Conservation (phyloP, 2,888 invertebrate species). For the Diarsia rubi region DNA sequence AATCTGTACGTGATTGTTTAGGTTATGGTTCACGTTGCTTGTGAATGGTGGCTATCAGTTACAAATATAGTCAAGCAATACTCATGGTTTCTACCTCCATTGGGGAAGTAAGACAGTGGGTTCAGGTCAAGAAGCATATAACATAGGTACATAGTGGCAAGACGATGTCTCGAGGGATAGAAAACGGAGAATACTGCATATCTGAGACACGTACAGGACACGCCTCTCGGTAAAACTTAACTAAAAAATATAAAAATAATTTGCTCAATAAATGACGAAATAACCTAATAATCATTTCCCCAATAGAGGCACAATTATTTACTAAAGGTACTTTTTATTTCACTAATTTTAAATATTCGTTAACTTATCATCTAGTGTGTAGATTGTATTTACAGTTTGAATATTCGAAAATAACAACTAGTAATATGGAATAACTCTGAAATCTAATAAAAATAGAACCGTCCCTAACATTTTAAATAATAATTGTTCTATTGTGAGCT, state of each 20-base stretch:
- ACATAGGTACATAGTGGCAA: slow-evolving; percentile 37
- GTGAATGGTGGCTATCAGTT: slow-evolving; percentile 18
- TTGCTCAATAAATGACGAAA: slow-evolving; percentile 25
- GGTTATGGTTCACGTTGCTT: neutral
- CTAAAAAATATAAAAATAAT: slow-evolving; percentile 33
- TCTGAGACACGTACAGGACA: neutral
- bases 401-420: slow-evolving; percentile 49
- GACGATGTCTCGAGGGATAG: slow-evolving; percentile 23
- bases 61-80: slow-evolving; percentile 2
- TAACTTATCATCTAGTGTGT: slow-evolving; percentile 55
- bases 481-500: slow-evolving; percentile 39
- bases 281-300: slow-evolving; percentile 37
- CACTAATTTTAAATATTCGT: slow-evolving; percentile 59
- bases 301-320: slow-evolving; percentile 56
- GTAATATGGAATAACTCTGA: slow-evolving; percentile 52
- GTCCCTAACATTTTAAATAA: slow-evolving; percentile 5
- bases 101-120: slow-evolving; percentile 26
- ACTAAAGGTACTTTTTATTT: slow-evolving; percentile 48
- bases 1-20: neutral
- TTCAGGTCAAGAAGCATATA: neutral
- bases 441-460: slow-evolving; percentile 9
- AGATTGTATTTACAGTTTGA: slow-evolving; percentile 62
- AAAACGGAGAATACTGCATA: slow-evolving; percentile 15
- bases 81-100: slow-evolving; percentile 33
- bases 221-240: neutral